Conservation (phyloP, 2,113 vertebrate genomes). For the Limnothrissa miodon region DNA sequence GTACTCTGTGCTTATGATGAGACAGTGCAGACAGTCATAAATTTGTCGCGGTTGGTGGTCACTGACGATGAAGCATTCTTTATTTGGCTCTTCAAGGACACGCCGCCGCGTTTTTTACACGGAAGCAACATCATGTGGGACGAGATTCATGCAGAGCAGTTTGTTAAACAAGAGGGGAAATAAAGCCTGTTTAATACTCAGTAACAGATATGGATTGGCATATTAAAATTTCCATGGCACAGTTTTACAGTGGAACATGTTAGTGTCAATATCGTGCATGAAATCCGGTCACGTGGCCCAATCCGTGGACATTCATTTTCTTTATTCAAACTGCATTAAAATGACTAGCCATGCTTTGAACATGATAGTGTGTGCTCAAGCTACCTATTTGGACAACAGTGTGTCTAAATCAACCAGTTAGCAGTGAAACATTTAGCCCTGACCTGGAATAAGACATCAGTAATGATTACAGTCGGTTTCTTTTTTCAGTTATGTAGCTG, state of each 20-base stretch:
- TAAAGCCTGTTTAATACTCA: slow-evolving; percentile 21
- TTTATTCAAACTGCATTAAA: background rate
- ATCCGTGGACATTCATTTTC: background rate
- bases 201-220: slow-evolving; percentile 17
- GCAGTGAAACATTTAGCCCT: background rate
- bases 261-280: background rate
- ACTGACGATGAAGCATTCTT: slow-evolving; percentile 55
- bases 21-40: slow-evolving; percentile 39
- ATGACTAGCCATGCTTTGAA: background rate
- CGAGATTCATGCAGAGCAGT: slow-evolving; percentile 38
- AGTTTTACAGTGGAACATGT: background rate
- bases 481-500: background rate
- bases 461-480: background rate
- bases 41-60: slow-evolving; percentile 55
- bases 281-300: background rate
- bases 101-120: slow-evolving; percentile 38
- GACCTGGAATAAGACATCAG: background rate
- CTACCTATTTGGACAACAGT: background rate
- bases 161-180: slow-evolving; percentile 31
- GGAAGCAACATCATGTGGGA: slow-evolving; percentile 23
- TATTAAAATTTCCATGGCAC: slow-evolving; percentile 28
- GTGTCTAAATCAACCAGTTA: background rate
- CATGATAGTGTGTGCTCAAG: background rate
- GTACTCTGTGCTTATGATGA: slow-evolving; percentile 53
- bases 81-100: slow-evolving; percentile 59